A percentile compares a stretch with the other conserved stretches of the same genome.
Evolutionary conservation across 2,113 vertebrate genomes (phyloP).

Genomic region (Dasypus novemcinctus): DNA sequence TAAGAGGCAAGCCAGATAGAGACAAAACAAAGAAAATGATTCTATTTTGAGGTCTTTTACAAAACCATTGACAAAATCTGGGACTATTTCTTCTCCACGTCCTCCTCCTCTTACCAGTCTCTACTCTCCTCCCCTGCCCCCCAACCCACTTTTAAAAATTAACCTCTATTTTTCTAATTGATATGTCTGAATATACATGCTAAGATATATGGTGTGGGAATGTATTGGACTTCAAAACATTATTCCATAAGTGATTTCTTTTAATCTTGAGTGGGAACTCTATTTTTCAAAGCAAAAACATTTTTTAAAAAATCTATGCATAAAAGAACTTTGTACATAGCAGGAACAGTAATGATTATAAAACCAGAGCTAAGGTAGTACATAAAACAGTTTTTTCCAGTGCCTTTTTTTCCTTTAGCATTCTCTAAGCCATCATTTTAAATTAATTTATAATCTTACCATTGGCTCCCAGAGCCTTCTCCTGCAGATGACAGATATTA

Average conservation of each 20-base stretch:
- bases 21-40: background rate
- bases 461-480: background rate
- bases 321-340: background rate
- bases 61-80: background rate
- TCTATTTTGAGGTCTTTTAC: background rate
- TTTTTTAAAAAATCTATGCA: background rate
- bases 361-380: background rate
- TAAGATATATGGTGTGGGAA: background rate
- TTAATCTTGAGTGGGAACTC: background rate
- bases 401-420: background rate
- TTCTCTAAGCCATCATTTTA: background rate
- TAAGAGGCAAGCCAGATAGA: background rate
- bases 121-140: too few species aligned
- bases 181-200: accelerated
- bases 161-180: background rate
- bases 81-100: background rate
- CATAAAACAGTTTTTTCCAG: background rate
- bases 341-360: background rate
- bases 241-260: background rate
- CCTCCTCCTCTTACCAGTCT: background rate
- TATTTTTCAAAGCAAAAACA: background rate
- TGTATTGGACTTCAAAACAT: background rate
- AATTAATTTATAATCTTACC: background rate
- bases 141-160: background rate
- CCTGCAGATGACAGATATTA: background rate